Evolutionary conservation across 2,797 vertebrate species (phyloP).

Genomic region (Syndactyla subalaris): DNA sequence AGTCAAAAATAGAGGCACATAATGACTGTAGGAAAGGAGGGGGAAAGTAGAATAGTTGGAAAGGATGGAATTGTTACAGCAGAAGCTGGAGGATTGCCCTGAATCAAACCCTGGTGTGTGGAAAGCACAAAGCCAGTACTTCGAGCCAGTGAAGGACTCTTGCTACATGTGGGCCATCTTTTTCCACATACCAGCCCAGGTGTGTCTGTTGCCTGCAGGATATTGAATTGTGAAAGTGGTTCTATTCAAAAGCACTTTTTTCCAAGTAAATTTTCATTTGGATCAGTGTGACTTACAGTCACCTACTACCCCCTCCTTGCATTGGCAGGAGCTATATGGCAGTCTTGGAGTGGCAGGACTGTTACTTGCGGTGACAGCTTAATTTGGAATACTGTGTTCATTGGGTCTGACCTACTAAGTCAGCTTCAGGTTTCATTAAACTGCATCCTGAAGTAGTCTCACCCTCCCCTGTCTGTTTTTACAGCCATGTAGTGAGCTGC

Average conservation of each 20-base stretch:
- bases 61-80: not conserved
- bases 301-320: not conserved
- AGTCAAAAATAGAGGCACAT: not conserved
- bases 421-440: not conserved
- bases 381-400: not conserved
- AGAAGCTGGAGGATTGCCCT: not conserved
- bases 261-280: not conserved
- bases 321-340: not conserved
- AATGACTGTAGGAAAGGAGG: not conserved
- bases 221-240: not conserved
- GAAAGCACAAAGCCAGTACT: not conserved
- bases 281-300: fast-evolving
- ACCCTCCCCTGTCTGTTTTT: not conserved
- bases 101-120: not conserved
- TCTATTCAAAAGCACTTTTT: not conserved
- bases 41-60: not conserved
- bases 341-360: not conserved
- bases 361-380: not conserved
- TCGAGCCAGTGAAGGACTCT: not conserved
- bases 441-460: not conserved
- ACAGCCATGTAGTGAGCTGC: not conserved
- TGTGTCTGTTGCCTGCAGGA: not conserved
- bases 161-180: not conserved
- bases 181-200: fast-evolving
- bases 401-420: not conserved